Evolutionary conservation across 2,113 vertebrate genomes (phyloP).

Genomic region (Xiphorhynchus elegans): DNA sequence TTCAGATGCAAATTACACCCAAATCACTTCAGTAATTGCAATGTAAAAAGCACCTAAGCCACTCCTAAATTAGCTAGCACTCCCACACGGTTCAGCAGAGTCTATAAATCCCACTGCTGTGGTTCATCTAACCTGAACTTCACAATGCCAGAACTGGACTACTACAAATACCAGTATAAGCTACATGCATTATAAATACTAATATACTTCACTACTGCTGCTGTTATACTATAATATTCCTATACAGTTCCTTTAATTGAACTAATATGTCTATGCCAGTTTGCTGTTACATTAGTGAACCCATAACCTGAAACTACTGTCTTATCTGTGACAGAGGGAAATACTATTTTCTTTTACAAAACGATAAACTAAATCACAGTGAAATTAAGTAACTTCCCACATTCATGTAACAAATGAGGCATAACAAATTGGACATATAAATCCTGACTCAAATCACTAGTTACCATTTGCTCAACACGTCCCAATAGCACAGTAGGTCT

Average conservation of each 20-base stretch:
- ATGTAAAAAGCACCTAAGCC: neutral
- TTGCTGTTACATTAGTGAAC: neutral
- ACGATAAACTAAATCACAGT: neutral
- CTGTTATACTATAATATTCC: neutral
- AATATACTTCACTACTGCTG: neutral
- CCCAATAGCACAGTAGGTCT: neutral
- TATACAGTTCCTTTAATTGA: neutral
- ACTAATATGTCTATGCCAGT: neutral
- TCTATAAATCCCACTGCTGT: neutral
- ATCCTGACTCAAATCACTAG: neutral
- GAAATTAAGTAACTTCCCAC: neutral
- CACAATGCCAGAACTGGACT: neutral
- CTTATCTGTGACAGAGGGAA: neutral
- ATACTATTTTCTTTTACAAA: neutral
- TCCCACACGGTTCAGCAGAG: neutral
- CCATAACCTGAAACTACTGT: neutral
- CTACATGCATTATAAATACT: neutral
- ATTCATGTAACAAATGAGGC: neutral
- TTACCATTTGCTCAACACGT: neutral
- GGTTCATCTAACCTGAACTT: neutral
- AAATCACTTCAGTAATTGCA: slow-evolving; percentile 10
- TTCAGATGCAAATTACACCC: neutral
- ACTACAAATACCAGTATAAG: neutral
- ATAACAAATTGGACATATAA: neutral
- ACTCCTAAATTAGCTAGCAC: neutral